A percentile compares a stretch with the other conserved stretches of the same genome.
phyloP scores from a whole-genome alignment of 2,797 vertebrate genomes.

The Coregonus suidteri region DNA sequence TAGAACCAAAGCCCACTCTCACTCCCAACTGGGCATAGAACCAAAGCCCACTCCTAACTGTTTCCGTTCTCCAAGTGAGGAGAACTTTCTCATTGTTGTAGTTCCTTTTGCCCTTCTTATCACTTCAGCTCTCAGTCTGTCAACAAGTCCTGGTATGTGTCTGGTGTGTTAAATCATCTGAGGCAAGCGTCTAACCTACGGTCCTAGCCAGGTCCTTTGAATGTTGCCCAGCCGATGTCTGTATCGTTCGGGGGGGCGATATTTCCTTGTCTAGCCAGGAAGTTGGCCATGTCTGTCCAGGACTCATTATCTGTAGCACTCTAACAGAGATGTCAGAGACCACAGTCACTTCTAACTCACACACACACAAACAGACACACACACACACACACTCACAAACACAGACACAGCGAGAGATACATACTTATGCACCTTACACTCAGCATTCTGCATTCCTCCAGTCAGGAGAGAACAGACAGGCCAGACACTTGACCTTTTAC shows the following conservation, averaged over 20 bases:
- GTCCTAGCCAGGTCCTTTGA: conserved; percentile 16
- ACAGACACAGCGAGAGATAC: no score
- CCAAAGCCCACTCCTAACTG: conserved; percentile 54
- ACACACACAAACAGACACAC: no score
- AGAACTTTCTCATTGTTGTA: conserved; percentile 33
- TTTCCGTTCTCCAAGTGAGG: conserved; percentile 51
- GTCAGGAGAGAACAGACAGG: conserved; percentile 52
- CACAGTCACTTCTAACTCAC: background rate
- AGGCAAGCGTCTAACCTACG: conserved; percentile 41
- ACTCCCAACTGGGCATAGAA: conserved; percentile 49
- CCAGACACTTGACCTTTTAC: conserved; percentile 73
- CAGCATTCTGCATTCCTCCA: conserved; percentile 49
- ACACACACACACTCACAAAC: no score
- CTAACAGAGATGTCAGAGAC: background rate
- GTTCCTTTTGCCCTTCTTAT: conserved; percentile 1
- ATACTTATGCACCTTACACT: background rate
- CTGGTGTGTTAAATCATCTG: conserved; percentile 53
- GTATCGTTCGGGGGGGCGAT: background rate
- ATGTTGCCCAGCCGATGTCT: conserved; percentile 12
- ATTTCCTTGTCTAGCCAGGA: conserved; percentile 25
- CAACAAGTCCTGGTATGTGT: conserved; percentile 48
- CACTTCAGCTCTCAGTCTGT: conserved; percentile 50
- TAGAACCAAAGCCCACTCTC: no score
- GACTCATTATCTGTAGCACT: conserved; percentile 31
- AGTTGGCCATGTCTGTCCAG: conserved; percentile 12